Conservation (phyloP, 2,797 vertebrate species). For the Helicolenus hilgendorfi region DNA sequence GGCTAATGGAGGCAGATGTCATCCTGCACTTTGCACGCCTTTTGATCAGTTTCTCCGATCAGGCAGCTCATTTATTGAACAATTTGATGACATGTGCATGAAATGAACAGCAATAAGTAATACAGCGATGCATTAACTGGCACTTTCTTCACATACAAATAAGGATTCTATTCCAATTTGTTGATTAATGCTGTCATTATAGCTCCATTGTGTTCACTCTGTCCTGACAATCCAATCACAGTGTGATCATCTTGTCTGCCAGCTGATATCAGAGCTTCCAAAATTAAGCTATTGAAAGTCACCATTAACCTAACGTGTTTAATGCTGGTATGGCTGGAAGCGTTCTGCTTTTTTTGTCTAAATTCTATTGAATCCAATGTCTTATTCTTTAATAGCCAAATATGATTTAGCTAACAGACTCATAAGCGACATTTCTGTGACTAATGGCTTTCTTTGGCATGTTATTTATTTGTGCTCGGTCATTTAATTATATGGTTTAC, state of each 20-base stretch:
- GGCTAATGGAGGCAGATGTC: constrained; percentile 67
- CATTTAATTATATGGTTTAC: background rate
- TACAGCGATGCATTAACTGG: background rate
- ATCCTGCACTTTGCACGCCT: constrained; percentile 26
- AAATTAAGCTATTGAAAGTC: background rate
- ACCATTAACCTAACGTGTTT: background rate
- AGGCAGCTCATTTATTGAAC: constrained; percentile 12
- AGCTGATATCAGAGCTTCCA: background rate
- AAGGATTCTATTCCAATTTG: background rate
- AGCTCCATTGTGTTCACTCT: background rate
- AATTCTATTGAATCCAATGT: background rate
- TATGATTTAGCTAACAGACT: background rate
- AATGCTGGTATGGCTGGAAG: background rate
- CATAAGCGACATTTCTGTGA: background rate
- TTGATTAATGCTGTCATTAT: background rate
- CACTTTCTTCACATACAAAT: background rate
- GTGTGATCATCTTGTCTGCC: background rate
- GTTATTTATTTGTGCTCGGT: background rate
- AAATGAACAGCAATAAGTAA: background rate
- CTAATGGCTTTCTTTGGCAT: background rate
- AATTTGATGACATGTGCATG: background rate
- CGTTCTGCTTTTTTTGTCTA: background rate
- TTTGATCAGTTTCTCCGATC: constrained; percentile 49
- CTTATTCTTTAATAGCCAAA: background rate
- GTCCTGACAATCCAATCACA: background rate